These are phyloP conservation scores for Thera obeliscata DNA, from an alignment of 2,888 invertebrate species.

Conservation along the genomic window DNA sequence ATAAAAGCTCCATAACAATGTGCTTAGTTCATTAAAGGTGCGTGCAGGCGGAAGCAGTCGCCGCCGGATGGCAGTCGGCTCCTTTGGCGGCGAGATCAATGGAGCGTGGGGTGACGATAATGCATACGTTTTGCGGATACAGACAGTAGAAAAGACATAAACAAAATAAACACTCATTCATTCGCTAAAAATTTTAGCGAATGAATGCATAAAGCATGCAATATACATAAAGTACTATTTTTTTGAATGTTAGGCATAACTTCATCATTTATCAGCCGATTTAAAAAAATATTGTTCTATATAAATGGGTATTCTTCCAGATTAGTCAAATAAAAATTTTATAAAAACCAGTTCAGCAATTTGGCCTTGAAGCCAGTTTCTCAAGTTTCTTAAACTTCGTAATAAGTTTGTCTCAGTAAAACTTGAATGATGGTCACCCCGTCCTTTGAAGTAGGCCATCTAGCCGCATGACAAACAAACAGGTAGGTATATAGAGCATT, in stretches of 20 bases:
- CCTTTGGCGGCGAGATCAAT: constrained; percentile 77
- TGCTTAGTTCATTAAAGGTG: constrained; percentile 81
- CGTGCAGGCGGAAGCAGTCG: constrained; percentile 75
- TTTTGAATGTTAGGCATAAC: no score
- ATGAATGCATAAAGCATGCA: no score
- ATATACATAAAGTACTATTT: no score
- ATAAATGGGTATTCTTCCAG: no score
- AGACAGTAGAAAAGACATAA: not conserved
- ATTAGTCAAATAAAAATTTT: no score
- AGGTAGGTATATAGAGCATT: constrained; percentile 63
- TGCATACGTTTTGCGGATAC: constrained; percentile 12
- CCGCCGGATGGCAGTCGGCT: constrained; percentile 69
- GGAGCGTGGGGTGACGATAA: constrained; percentile 58
- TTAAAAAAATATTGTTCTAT: no score
- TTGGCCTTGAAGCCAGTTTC: no score
- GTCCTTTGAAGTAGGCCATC: constrained; percentile 57
- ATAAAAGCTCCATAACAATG: constrained; percentile 44
- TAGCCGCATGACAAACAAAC: constrained; percentile 63
- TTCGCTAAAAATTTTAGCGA: no score
- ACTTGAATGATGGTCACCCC: constrained; percentile 45
- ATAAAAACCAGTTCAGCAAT: no score
- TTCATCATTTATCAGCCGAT: no score
- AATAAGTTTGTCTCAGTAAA: not conserved
- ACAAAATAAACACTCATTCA: no score
- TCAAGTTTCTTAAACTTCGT: no score